Base-by-base conservation (phyloP, 2,113 vertebrate genomes). In the Haplochromis burtoni region DNA sequence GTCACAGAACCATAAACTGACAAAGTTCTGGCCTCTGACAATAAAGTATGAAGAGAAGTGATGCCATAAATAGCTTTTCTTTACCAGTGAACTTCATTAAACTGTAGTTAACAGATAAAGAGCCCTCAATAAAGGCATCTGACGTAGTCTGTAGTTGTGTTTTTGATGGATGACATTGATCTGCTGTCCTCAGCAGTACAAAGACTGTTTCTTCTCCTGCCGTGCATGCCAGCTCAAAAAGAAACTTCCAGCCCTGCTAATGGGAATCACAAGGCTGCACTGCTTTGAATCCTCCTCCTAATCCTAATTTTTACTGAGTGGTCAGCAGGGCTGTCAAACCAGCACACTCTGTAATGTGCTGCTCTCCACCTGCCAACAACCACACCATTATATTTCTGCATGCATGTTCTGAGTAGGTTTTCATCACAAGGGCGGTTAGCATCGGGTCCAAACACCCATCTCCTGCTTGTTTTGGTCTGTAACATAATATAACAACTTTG, bases 201-300 rank as follows among this genome's bases (percentile, higher is more conserved):
- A 7, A 83, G 21, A 83, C 42, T 11, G 19, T 45, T 45, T 45
- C 71, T 10, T 80, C 83, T 81, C 29, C 38, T 57, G 5, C 57
- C 42, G 78, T 57, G 57, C 61, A 79, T 35, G 84, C 83, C 88
- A 51, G 40, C 26, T 80, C 53, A 87, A 26, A 88, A 83, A 86
- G 86, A 86, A 86, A 85, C 90, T 86, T 79, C 73, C 73, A 83
- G 86, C 89, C 73, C 59, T 49, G 85, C 88, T 95, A 93, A 95
- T 92, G 85, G 87, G 84, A 94, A 91, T 93, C 91, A 92, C 86
- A 92, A 93, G 93, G 86, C 87, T 90, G 81, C 90, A 68, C 81
- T 85, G 85, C 89, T 84, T 79, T 63, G 84, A 92, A 88, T 91
- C 93, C 88, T 80, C 86, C 55, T 86, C 87, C 88, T 92, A 88